These are phyloP conservation scores for Siniperca scherzeri DNA, from an alignment of 2,797 vertebrate species.

Conservation along the genomic window DNA sequence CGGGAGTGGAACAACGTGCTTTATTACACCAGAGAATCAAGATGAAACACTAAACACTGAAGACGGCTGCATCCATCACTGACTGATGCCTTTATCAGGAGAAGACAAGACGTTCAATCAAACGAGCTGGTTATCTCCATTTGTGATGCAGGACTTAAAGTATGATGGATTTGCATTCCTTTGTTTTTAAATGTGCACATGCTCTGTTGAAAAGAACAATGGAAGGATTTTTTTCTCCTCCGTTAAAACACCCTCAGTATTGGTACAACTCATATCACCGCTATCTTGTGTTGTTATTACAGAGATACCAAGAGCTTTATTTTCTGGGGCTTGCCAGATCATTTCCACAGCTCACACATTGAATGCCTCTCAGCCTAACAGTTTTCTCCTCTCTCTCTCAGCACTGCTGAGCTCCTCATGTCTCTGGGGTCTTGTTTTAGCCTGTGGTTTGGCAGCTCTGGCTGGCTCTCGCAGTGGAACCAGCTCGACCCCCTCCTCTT, in stretches of 20 bases:
- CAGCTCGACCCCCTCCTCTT: slow-evolving; percentile 24
- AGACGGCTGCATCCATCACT: slow-evolving; percentile 77
- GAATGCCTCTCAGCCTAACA: slow-evolving; percentile 57
- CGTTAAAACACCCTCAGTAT: slow-evolving; percentile 41
- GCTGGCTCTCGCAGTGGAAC: slow-evolving; percentile 57
- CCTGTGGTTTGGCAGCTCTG: slow-evolving; percentile 75
- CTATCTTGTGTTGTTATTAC: slow-evolving; percentile 61
- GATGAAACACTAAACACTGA: slow-evolving; percentile 75
- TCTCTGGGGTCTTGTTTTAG: slow-evolving; percentile 80
- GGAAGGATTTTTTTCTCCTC: slow-evolving; percentile 30
- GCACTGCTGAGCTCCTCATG: slow-evolving; percentile 53
- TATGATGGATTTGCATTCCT: slow-evolving; percentile 79
- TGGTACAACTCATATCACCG: slow-evolving; percentile 61
- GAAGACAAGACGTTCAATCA: slow-evolving; percentile 71
- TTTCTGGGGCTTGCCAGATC: slow-evolving; percentile 61
- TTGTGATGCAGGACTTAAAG: slow-evolving; percentile 70
- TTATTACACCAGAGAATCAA: slow-evolving; percentile 74
- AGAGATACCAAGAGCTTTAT: slow-evolving; percentile 57
- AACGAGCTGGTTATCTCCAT: slow-evolving; percentile 70
- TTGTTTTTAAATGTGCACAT: slow-evolving; percentile 78
- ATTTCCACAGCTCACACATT: slow-evolving; percentile 53
- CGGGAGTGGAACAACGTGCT: slow-evolving; percentile 73
- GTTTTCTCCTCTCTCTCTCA: slow-evolving; percentile 50
- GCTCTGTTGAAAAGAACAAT: slow-evolving; percentile 71
- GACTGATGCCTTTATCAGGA: slow-evolving; percentile 73